Conservation (phyloP, 2,113 vertebrate genomes). For the Cercocebus atys region DNA sequence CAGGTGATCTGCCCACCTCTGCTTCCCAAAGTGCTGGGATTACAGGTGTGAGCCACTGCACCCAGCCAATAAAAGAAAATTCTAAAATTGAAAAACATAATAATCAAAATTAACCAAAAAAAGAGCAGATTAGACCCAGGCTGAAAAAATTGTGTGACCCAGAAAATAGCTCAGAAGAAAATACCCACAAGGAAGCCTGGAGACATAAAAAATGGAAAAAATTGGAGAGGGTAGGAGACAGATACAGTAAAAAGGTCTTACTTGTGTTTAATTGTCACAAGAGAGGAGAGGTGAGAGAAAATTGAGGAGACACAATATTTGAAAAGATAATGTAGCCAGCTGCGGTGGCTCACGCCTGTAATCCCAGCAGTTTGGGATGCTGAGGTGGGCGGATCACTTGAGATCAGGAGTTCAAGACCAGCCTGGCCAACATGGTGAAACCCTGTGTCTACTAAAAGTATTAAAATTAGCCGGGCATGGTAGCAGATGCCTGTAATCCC, state of each 20-base stretch:
- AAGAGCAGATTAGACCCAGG: not conserved
- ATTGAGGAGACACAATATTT: not conserved
- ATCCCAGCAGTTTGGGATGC: not conserved
- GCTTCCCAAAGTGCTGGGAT: not conserved
- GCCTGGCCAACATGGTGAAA: not conserved
- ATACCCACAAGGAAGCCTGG: not conserved
- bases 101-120: not conserved
- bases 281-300: not conserved
- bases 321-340: not conserved
- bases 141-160: not conserved
- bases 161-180: not conserved
- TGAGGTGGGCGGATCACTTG: not conserved
- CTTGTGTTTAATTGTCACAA: not conserved
- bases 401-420: not conserved
- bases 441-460: no score
- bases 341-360: no score
- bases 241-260: not conserved
- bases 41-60: not conserved
- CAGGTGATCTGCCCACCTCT: not conserved
- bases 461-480: no score
- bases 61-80: not conserved
- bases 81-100: no score
- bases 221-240: not conserved
- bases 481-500: no score
- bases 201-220: not conserved